phyloP scores from a whole-genome alignment of 2,113 vertebrate species.

The Malurus elegans region DNA sequence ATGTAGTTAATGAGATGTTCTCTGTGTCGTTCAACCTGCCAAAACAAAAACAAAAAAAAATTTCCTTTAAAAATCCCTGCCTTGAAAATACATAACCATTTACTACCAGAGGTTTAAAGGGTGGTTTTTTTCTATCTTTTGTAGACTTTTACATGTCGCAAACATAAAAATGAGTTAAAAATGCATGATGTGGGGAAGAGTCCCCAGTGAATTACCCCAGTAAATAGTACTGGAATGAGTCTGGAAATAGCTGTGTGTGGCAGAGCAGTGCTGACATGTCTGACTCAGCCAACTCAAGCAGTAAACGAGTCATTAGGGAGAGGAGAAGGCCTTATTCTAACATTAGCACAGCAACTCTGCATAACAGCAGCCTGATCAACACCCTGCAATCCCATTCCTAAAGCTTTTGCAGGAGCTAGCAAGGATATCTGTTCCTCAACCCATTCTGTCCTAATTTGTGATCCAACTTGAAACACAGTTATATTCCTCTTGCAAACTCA shows the following conservation, averaged over 20 bases:
- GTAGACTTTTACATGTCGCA: background rate
- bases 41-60: background rate
- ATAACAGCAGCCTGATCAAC: background rate
- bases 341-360: background rate
- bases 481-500: background rate
- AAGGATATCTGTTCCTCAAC: background rate
- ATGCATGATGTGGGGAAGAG: background rate
- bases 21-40: conserved; percentile 92
- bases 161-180: background rate
- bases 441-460: background rate
- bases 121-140: background rate
- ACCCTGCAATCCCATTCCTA: background rate
- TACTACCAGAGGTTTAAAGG: background rate
- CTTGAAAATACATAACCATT: background rate
- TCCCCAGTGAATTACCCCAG: background rate
- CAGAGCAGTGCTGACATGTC: background rate
- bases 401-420: background rate
- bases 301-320: background rate
- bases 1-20: conserved; percentile 99
- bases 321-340: background rate
- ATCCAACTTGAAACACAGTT: background rate
- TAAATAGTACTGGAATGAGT: background rate
- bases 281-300: background rate
- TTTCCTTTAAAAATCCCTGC: background rate
- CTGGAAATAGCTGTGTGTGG: background rate